Conservation (phyloP, 2,797 vertebrate genomes). For the Chloroceryle amazona region DNA sequence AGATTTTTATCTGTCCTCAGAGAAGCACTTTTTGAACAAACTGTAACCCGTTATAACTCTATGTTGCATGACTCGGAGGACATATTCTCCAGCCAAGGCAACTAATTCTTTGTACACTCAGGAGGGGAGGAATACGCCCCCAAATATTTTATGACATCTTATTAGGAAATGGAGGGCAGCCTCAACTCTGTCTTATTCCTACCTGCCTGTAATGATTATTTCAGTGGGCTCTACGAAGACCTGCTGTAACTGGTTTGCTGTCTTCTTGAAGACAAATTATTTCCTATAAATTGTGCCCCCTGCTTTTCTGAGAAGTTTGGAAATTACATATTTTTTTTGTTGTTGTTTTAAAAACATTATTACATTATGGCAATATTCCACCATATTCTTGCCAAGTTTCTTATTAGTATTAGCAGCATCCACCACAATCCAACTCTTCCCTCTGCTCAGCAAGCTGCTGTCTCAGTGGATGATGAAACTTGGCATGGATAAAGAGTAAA, state of each 20-base stretch:
- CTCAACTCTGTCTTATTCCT: not conserved
- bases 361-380: not conserved
- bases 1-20: conserved; percentile 21
- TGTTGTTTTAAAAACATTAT: conserved; percentile 28
- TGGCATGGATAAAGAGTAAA: conserved; percentile 49
- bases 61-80: not conserved
- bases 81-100: not conserved
- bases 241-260: not conserved
- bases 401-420: conserved; percentile 36
- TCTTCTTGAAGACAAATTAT: not conserved
- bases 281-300: not conserved
- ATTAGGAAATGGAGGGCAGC: conserved; percentile 7
- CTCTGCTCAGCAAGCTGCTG: conserved; percentile 55
- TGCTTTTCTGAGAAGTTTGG: conserved; percentile 29
- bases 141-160: conserved; percentile 14
- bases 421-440: not conserved
- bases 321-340: not conserved
- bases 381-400: conserved; percentile 38
- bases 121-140: not conserved
- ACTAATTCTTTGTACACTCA: not conserved
- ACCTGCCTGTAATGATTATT: not conserved
- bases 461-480: conserved; percentile 56
- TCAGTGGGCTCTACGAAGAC: not conserved
- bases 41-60: not conserved
- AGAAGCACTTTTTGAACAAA: conserved; percentile 33